Evolutionary conservation across 2,113 vertebrate genomes (phyloP), one percentile per base, ranked within the genome.

Genomic region (Esox niger): DNA sequence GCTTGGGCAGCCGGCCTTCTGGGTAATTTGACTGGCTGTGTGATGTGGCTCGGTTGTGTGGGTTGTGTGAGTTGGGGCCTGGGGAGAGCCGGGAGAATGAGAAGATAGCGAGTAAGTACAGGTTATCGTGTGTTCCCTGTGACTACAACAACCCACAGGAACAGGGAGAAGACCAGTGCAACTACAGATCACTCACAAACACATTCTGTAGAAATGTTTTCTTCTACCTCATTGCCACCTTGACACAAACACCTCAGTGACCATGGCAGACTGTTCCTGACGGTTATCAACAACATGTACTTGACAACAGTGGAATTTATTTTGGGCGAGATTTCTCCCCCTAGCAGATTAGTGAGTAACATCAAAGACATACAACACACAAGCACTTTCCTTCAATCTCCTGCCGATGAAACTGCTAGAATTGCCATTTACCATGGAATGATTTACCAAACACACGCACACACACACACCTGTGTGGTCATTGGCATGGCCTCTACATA

Each of bases 21-120:
- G 69, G 30, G 76, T 87, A 82, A 83, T 79, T 76, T 64, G 78
- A 80, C 70, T 65, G 47, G 69, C 68, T 73, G 61, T 75, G 75
- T 70, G 75, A 63, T 74, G 78, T 66, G 80, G 71, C 65, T 21
- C 63, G 47, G 69, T 68, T 74, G 63, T 76, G 74, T 71, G 73
- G 67, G 81, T 69, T 66, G 23, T 29, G 64, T 76, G 15, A 60
- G 69, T n/a, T n/a, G n/a, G n/a, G n/a, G n/a, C n/a, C n/a, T n/a
- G n/a, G n/a, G n/a, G n/a, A n/a, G n/a, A n/a, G n/a, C n/a, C n/a
- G 68, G 79, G 32, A 32, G 66, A 78, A 80, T 20, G 64, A 62
- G 35, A 78, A 66, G 10, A 61, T n/a, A 17, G 3, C 5, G 23
- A 23, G 23, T 33, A 61, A 17, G 33, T n/a, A 61, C 20, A 3